phyloP scores from a whole-genome alignment of 1,140 invertebrate genomes.

The Pristionchus pacificus region DNA sequence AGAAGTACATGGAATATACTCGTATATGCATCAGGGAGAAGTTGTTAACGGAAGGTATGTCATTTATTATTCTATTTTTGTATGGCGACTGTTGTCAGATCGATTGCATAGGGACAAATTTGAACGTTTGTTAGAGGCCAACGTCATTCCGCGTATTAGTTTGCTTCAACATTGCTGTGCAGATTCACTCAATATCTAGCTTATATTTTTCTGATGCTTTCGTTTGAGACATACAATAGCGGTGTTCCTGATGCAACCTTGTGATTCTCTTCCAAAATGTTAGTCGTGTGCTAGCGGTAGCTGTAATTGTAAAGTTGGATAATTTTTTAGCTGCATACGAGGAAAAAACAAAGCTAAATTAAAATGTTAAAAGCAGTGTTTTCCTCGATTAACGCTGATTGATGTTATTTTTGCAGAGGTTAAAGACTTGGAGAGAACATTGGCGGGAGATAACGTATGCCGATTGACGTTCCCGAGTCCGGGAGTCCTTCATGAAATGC shows the following conservation, averaged over 20 bases:
- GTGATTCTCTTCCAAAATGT: background rate
- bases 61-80: slow-evolving; percentile 2
- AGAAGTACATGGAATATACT: slow-evolving; percentile 46
- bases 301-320: no score
- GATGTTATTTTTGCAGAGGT: slow-evolving; percentile 69
- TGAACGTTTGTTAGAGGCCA: background rate
- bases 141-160: slow-evolving; percentile 12
- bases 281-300: slow-evolving; percentile 2
- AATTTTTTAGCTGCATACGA: no score
- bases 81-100: slow-evolving; percentile 15
- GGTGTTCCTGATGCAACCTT: no score
- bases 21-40: slow-evolving; percentile 78
- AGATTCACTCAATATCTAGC: no score
- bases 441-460: slow-evolving; percentile 71
- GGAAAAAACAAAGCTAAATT: no score
- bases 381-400: slow-evolving; percentile 11
- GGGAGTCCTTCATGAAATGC: slow-evolving; percentile 76
- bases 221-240: no score
- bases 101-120: slow-evolving; percentile 10
- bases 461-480: slow-evolving; percentile 71
- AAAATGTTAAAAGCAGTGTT: slow-evolving; percentile 22
- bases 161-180: no score
- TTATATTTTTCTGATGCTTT: no score
- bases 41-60: slow-evolving; percentile 73
- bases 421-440: slow-evolving; percentile 81